A percentile compares a stretch with the other conserved stretches of the same genome.
These are phyloP conservation scores for Neotoxoptera formosana DNA, from an alignment of 1,140 invertebrate genomes.

Conservation along the genomic window DNA sequence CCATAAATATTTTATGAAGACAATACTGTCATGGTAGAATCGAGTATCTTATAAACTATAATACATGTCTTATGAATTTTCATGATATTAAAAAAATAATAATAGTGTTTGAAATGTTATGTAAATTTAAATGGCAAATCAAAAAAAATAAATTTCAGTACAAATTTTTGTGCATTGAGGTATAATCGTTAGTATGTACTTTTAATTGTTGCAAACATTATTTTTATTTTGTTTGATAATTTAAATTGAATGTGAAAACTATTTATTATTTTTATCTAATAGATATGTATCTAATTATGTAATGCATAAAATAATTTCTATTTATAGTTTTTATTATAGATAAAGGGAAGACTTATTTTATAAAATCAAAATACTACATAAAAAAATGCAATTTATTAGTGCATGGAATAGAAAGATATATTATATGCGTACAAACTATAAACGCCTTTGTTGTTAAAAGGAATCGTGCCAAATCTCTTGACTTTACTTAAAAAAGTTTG, in stretches of 20 bases:
- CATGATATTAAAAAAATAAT: too few relatives aligned
- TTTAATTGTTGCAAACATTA: too few relatives aligned
- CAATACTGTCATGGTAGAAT: too few relatives aligned
- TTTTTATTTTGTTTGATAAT: neutral
- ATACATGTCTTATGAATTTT: too few relatives aligned
- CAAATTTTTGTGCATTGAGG: too few relatives aligned
- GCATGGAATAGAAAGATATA: conserved; percentile 36
- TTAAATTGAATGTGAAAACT: neutral
- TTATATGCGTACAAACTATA: conserved; percentile 31
- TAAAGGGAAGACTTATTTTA: neutral
- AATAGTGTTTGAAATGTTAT: too few relatives aligned
- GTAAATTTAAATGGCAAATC: too few relatives aligned
- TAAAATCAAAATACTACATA: neutral
- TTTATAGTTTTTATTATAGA: neutral
- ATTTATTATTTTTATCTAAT: neutral
- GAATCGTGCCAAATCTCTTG: conserved; percentile 40
- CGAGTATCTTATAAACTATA: too few relatives aligned
- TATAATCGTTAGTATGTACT: too few relatives aligned
- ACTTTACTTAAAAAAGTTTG: conserved; percentile 28
- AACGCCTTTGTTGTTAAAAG: conserved; percentile 46
- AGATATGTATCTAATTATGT: neutral
- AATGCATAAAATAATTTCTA: neutral
- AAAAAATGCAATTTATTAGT: conserved; percentile 40
- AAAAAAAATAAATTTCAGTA: too few relatives aligned
- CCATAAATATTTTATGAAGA: too few relatives aligned